Evolutionary conservation across 2,888 invertebrate genomes (phyloP), one percentile per base, ranked within the genome.

Genomic region (Rugalucina vietnamica): DNA sequence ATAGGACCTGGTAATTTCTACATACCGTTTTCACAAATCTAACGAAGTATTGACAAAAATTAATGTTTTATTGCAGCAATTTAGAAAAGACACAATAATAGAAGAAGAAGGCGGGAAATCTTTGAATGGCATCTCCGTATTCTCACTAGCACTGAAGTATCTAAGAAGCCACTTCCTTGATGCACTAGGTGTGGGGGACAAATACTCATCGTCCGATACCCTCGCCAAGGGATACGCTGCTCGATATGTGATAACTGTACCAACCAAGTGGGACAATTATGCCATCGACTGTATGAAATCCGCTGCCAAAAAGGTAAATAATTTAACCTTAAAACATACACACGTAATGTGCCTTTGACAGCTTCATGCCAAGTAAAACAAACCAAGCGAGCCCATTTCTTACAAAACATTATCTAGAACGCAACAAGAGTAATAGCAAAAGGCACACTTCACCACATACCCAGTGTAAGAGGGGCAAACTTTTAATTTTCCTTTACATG

Each of bases 31-130:
- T n/a, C n/a, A n/a, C n/a, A n/a, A n/a, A n/a, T n/a, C n/a, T n/a
- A n/a, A n/a, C n/a, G n/a, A n/a, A n/a, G n/a, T n/a, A n/a, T n/a
- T n/a, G n/a, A n/a, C n/a, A n/a, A n/a, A n/a, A n/a, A n/a, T n/a
- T 18, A 49, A 49, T 49, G n/a, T 60, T 12, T 21, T 49, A 36
- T 70, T 79, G 54, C 82, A 88, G 88, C 86, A 82, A 81, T 83
- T 88, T 29, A 80, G 88, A 2, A 88, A 88, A 50, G 88, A 88
- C 39, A 86, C 85, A 0, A 57, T 84, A 8, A 79, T 88, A 10
- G 43, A 73, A 36, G 88, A 86, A 29, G 88, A 88, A 57, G 88
- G 86, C 5, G 88, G 84, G 12, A 88, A 88, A 60, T 88, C 88
- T 10, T 60, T 88, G 57, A 84, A 84, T 57, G 85, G 75, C 24